Evolutionary conservation across 2,797 vertebrate genomes (phyloP).

Genomic region (Discoglossus pictus): DNA sequence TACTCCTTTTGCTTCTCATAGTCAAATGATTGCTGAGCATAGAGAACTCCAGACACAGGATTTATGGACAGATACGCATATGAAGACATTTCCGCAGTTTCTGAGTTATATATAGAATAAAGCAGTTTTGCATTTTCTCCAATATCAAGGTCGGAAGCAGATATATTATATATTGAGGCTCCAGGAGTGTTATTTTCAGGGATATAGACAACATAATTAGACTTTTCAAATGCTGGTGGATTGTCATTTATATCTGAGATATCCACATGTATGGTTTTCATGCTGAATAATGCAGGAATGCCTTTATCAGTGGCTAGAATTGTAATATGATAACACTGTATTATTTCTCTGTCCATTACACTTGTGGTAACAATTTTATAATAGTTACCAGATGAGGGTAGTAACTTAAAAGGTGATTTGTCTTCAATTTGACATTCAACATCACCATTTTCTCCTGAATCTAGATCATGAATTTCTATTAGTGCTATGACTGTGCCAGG

Average conservation of each 20-base stretch:
- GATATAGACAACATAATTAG: slow-evolving; percentile 71
- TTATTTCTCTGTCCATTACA: slow-evolving; percentile 73
- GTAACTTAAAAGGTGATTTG: slow-evolving; percentile 70
- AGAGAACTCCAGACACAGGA: slow-evolving; percentile 65
- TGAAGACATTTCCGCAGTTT: slow-evolving; percentile 49
- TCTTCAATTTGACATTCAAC: slow-evolving; percentile 67
- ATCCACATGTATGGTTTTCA: slow-evolving; percentile 66
- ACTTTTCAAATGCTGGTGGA: slow-evolving; percentile 68
- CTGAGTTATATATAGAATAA: slow-evolving; percentile 63
- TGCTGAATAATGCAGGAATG: slow-evolving; percentile 64
- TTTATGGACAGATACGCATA: slow-evolving; percentile 68
- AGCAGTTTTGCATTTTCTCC: slow-evolving; percentile 68
- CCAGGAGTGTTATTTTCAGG: slow-evolving; percentile 82
- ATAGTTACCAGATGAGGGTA: slow-evolving; percentile 72
- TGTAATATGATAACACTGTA: slow-evolving; percentile 67
- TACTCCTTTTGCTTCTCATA: slow-evolving; percentile 70
- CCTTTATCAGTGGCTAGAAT: slow-evolving; percentile 75
- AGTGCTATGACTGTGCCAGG: slow-evolving; percentile 73
- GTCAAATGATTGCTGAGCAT: slow-evolving; percentile 68
- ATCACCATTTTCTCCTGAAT: slow-evolving; percentile 68
- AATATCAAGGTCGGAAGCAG: slow-evolving; percentile 70
- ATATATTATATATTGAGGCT: slow-evolving; percentile 69
- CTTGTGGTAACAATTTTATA: slow-evolving; percentile 75
- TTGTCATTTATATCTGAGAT: slow-evolving; percentile 81
- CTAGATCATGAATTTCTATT: slow-evolving; percentile 70